phyloP scores from a whole-genome alignment of 2,888 invertebrate species.

The Mimachlamys varia region DNA sequence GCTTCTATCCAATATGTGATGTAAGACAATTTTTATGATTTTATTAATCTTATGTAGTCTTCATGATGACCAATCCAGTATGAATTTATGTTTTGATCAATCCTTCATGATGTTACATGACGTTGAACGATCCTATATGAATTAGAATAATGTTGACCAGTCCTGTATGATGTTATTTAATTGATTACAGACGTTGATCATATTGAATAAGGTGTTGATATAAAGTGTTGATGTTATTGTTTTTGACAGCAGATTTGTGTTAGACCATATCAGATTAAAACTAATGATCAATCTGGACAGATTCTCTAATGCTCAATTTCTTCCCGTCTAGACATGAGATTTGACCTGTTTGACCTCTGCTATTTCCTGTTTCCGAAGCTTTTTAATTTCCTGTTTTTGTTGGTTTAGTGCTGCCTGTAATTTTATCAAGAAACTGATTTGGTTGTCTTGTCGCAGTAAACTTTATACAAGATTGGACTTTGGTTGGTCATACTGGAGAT shows the following conservation, averaged over 20 bases:
- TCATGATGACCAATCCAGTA: neutral
- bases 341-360: conserved; percentile 1
- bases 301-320: neutral
- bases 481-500: neutral
- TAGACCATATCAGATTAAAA: neutral
- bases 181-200: too few relatives aligned
- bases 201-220: neutral
- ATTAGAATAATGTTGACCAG: neutral
- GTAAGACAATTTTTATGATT: too few relatives aligned
- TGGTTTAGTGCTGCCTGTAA: neutral
- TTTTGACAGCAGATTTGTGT: neutral
- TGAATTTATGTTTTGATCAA: neutral
- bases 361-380: neutral
- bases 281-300: neutral
- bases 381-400: neutral
- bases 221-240: neutral
- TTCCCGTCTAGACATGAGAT: conserved; percentile 24
- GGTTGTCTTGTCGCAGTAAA: neutral
- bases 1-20: too few relatives aligned
- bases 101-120: neutral
- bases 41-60: neutral
- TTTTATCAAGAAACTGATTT: neutral
- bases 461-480: neutral
- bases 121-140: neutral
- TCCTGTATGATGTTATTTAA: neutral